Evolutionary conservation across 2,797 vertebrate genomes (phyloP).

Genomic region (Apodemus agrarius): DNA sequence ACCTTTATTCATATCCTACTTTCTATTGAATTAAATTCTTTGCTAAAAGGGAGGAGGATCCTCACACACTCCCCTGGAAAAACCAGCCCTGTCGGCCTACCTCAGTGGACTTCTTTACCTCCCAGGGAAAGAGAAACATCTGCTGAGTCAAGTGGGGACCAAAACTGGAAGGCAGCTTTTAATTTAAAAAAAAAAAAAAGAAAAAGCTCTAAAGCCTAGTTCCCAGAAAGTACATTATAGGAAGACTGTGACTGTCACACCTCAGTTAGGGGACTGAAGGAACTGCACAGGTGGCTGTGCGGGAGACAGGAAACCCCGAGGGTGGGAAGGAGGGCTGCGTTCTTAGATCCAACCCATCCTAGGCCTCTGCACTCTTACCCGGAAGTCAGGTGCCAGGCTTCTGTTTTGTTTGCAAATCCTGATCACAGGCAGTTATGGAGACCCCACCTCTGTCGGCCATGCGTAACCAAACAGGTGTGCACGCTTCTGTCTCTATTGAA

Average conservation of each 20-base stretch:
- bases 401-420: not conserved
- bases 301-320: not conserved
- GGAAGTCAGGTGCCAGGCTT: not conserved
- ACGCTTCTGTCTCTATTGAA: constrained; percentile 77
- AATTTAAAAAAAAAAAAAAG: not conserved
- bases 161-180: constrained; percentile 27
- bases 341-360: not conserved
- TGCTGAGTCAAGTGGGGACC: not conserved
- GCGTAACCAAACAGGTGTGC: constrained; percentile 85
- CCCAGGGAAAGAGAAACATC: not conserved
- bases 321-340: not conserved
- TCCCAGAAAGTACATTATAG: not conserved
- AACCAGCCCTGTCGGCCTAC: not conserved
- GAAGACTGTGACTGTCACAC: not conserved
- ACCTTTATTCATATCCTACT: constrained; percentile 33
- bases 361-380: not conserved
- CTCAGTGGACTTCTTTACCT: not conserved
- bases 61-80: not conserved
- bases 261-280: not conserved
- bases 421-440: constrained; percentile 68
- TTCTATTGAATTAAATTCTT: constrained; percentile 32
- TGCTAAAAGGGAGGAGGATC: constrained; percentile 17
- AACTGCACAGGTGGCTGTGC: not conserved
- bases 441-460: constrained; percentile 59
- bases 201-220: constrained; percentile 1